Base-by-base conservation (phyloP, 2,797 vertebrate species). In the Thripadectes ignobilis region DNA sequence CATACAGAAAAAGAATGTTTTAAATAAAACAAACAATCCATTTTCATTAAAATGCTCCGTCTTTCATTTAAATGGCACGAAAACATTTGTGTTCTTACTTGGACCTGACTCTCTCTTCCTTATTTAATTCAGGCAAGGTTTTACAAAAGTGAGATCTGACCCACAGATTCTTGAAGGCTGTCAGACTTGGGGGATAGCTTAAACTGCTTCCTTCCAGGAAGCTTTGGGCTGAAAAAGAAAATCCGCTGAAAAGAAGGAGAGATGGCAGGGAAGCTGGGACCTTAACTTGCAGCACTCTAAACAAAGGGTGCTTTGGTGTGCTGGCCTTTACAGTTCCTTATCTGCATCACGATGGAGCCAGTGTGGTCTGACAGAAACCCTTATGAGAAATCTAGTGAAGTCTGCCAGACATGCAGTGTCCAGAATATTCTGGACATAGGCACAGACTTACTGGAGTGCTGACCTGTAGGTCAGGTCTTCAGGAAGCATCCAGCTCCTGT, bases 11-110 rank as follows among this genome's bases (percentile, higher is more conserved):
- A 92, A 83, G 46, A 94, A 67, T 49, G 76, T 86, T 84, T 95
- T 62, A 81, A 86, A 81, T 93, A 65, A 89, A 94, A 92, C 38
- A 81, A 89, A 77, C 45, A 38, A 38, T 10, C 9, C 1, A 12
- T 69, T 89, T 91, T 91, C 13, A 13, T 83, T 79, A 51, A 89
- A 89, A 81, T 72, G 19, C 43, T 81, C 23, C 14, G n/a, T 58
- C 58, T 94, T 89, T 72, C 36, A 41, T 90, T 91, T 93, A 84
- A 94, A 88, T 91, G 62, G 66, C 34, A 49, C 43, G 59, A 52
- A 85, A 93, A 49, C 34, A 29, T 85, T 92, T 72, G 46, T 69
- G 41, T 65, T 89, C 1, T 0, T 68, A 48, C 86, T 91, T 83
- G 36, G 65, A 45, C 6, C 46, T 66, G 46, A 66, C 89, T 22